A percentile compares a stretch with the other conserved stretches of the same genome.
Conservation (phyloP, 2,113 vertebrate species). For the Dicrurus megarhynchus region DNA sequence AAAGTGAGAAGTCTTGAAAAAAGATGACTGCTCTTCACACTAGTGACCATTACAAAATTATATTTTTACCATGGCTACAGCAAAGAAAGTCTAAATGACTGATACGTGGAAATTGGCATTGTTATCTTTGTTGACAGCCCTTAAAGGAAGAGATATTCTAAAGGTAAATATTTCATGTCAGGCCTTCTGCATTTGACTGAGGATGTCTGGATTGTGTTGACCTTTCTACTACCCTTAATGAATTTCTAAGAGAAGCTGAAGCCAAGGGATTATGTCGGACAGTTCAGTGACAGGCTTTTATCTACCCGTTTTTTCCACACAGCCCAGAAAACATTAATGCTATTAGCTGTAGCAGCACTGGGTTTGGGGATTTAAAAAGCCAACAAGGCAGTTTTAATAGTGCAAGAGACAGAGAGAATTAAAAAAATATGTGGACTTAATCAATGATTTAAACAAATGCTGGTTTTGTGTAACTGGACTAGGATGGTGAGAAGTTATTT, state of each 20-base stretch:
- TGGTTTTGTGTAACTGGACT: neutral
- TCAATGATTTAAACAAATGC: neutral
- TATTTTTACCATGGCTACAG: neutral
- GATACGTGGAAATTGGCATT: neutral
- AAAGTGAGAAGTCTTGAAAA: neutral
- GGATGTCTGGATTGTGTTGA: neutral
- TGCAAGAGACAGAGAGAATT: neutral
- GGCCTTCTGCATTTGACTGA: neutral
- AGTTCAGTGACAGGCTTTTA: neutral
- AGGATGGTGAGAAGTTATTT: neutral
- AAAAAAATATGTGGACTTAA: neutral
- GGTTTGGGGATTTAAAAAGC: neutral
- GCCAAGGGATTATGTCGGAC: neutral
- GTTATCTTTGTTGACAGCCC: neutral
- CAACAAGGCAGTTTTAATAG: neutral
- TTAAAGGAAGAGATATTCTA: neutral
- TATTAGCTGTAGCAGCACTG: neutral
- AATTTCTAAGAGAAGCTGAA: constrained; percentile 7
- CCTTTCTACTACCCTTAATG: neutral
- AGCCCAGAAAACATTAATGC: neutral
- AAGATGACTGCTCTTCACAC: neutral
- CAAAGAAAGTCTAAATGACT: neutral
- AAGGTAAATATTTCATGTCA: neutral
- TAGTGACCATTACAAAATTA: neutral
- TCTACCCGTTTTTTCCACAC: neutral